Evolutionary conservation across 1,140 invertebrate species (phyloP).

Genomic region (Penaeus vannamei): DNA sequence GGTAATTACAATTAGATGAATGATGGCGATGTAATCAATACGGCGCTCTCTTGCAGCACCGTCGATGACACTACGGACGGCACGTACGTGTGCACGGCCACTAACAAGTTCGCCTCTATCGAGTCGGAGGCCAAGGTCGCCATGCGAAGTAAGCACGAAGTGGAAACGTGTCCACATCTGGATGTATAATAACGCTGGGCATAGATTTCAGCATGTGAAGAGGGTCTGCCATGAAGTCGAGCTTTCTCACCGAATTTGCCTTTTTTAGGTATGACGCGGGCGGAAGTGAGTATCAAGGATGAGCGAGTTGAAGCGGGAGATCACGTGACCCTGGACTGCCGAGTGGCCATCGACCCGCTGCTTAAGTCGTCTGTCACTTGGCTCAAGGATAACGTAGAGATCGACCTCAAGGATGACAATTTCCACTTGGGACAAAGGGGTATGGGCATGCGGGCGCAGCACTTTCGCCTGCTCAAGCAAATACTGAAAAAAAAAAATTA

Average conservation of each 20-base stretch:
- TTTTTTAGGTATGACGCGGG: constrained; percentile 42
- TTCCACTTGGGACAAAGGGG: constrained; percentile 40
- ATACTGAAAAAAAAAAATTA: no score
- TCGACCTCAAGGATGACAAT: constrained; percentile 54
- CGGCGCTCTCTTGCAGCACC: constrained; percentile 29
- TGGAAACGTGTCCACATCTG: no score
- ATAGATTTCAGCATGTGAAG: not conserved
- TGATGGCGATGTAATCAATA: not conserved
- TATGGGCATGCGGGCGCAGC: not conserved
- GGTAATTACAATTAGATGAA: not conserved
- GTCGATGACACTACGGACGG: constrained; percentile 51
- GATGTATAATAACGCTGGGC: no score
- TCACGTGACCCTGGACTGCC: constrained; percentile 51
- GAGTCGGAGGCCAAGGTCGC: constrained; percentile 36
- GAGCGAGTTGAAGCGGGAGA: constrained; percentile 51
- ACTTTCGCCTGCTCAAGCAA: no score
- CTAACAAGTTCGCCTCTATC: constrained; percentile 61
- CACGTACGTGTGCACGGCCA: constrained; percentile 56
- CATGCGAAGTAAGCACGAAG: constrained; percentile 43
- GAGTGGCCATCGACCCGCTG: constrained; percentile 41
- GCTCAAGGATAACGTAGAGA: constrained; percentile 58
- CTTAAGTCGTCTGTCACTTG: constrained; percentile 51
- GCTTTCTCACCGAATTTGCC: not conserved
- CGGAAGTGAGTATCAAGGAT: constrained; percentile 1
- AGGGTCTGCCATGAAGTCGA: no score